Evolutionary conservation across 2,797 vertebrate genomes (phyloP).

Genomic region (Microhierax caerulescens): DNA sequence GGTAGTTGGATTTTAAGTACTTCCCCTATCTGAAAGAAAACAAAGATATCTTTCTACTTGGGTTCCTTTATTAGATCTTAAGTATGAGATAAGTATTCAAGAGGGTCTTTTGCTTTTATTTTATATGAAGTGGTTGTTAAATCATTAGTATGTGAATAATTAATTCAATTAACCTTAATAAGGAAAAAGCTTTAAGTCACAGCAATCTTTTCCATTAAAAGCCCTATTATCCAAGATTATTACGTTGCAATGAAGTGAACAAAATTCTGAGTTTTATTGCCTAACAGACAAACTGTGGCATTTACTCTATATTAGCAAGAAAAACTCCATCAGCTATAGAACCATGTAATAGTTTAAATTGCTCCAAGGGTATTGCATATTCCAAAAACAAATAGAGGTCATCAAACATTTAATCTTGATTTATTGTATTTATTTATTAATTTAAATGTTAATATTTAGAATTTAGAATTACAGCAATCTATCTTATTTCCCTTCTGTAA

Average conservation of each 20-base stretch:
- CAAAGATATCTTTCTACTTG: background rate
- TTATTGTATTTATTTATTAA: background rate
- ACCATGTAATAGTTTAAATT: background rate
- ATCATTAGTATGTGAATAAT: slow-evolving; percentile 23
- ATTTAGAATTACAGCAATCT: background rate
- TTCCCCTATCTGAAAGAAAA: background rate
- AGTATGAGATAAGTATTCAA: background rate
- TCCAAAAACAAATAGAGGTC: slow-evolving; percentile 24
- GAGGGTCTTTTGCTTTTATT: slow-evolving; percentile 1
- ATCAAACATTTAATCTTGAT: background rate
- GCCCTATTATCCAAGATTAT: slow-evolving; percentile 38
- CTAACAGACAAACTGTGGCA: background rate
- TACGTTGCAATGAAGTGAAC: slow-evolving; percentile 16
- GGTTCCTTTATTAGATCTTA: background rate
- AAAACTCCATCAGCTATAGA: background rate
- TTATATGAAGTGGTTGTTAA: background rate
- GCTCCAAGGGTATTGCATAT: background rate
- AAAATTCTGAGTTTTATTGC: background rate
- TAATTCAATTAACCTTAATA: slow-evolving; percentile 22
- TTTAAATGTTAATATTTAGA: background rate
- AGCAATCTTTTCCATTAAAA: slow-evolving; percentile 26
- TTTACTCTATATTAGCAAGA: slow-evolving; percentile 24
- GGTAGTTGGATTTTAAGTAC: background rate
- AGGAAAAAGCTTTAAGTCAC: slow-evolving; percentile 34
- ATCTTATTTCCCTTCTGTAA: background rate